These are phyloP conservation scores for Pelobates cultripes DNA, from an alignment of 2,797 vertebrate genomes.

Conservation along the genomic window DNA sequence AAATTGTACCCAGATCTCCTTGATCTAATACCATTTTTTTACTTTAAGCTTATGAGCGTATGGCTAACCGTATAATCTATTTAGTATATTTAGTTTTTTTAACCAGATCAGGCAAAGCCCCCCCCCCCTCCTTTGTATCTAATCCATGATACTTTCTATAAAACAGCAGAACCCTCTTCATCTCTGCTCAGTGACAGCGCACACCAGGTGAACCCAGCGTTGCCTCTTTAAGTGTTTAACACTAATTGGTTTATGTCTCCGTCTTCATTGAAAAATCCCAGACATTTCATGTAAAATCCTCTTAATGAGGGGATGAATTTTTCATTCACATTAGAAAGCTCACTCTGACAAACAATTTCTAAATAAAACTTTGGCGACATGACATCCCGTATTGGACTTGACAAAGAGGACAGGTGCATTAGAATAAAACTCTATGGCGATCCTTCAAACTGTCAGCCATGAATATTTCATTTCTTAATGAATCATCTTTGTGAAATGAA, in stretches of 20 bases:
- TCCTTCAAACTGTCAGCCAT: conserved; percentile 97
- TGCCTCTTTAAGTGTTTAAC: conserved; percentile 82
- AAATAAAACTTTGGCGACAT: conserved; percentile 88
- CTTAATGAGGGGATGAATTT: conserved; percentile 90
- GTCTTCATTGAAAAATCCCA: conserved; percentile 85
- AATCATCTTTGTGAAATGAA: conserved; percentile 89
- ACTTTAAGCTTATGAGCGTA: too few species aligned
- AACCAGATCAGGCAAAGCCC: too few species aligned
- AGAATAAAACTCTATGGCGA: conserved; percentile 96
- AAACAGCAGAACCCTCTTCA: conserved; percentile 60
- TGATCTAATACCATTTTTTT: too few species aligned
- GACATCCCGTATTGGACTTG: conserved; percentile 95
- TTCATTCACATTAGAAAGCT: conserved; percentile 87
- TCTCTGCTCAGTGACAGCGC: conserved; percentile 67
- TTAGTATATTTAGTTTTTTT: too few species aligned
- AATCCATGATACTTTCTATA: neutral
- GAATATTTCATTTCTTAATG: conserved; percentile 94
- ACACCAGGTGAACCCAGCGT: conserved; percentile 74
- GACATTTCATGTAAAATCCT: conserved; percentile 87
- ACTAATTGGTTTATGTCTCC: conserved; percentile 89
- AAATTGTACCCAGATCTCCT: too few species aligned
- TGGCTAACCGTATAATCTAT: too few species aligned
- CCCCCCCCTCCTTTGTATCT: too few species aligned
- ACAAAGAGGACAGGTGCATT: conserved; percentile 98
- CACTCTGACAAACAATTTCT: conserved; percentile 88